A percentile compares a stretch with the other conserved stretches of the same genome.
Conservation (phyloP, 1,140 invertebrate species). For the Octopus sinensis region DNA sequence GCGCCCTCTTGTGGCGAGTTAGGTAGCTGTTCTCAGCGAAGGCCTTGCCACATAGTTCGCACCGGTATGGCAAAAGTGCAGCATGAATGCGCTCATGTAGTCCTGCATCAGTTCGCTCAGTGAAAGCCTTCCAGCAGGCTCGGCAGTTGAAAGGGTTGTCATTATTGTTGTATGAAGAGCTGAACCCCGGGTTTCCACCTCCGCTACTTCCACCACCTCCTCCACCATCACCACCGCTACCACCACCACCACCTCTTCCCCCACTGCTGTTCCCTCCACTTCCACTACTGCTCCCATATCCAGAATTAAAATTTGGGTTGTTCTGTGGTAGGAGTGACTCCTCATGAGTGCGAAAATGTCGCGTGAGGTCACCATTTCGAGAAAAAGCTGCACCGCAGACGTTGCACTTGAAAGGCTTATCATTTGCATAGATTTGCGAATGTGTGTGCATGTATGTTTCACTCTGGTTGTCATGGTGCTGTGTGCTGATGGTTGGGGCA, state of each 20-base stretch:
- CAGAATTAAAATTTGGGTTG: background rate
- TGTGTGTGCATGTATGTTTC: background rate
- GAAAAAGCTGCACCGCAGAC: slow-evolving; percentile 58
- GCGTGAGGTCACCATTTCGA: slow-evolving; percentile 60
- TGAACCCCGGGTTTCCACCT: background rate
- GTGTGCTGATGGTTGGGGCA: slow-evolving; percentile 42
- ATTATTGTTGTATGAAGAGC: slow-evolving; percentile 48
- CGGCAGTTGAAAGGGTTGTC: slow-evolving; percentile 40
- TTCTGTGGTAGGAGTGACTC: background rate
- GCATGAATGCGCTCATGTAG: slow-evolving; percentile 45
- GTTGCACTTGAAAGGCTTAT: slow-evolving; percentile 53
- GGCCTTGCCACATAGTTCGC: slow-evolving; percentile 57
- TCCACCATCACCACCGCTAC: background rate
- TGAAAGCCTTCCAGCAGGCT: slow-evolving; percentile 47
- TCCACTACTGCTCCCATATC: background rate
- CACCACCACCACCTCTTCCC: background rate
- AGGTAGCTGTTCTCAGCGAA: slow-evolving; percentile 53
- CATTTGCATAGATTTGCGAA: slow-evolving; percentile 40
- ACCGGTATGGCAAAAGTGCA: slow-evolving; percentile 53
- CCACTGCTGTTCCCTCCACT: background rate
- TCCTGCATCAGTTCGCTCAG: slow-evolving; percentile 50
- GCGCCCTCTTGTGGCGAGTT: slow-evolving; percentile 58
- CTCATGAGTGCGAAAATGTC: slow-evolving; percentile 58
- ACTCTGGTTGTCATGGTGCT: background rate
- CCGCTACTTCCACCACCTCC: background rate